These are phyloP conservation scores for Gadus chalcogrammus DNA, from an alignment of 2,113 vertebrate species.

Conservation along the genomic window DNA sequence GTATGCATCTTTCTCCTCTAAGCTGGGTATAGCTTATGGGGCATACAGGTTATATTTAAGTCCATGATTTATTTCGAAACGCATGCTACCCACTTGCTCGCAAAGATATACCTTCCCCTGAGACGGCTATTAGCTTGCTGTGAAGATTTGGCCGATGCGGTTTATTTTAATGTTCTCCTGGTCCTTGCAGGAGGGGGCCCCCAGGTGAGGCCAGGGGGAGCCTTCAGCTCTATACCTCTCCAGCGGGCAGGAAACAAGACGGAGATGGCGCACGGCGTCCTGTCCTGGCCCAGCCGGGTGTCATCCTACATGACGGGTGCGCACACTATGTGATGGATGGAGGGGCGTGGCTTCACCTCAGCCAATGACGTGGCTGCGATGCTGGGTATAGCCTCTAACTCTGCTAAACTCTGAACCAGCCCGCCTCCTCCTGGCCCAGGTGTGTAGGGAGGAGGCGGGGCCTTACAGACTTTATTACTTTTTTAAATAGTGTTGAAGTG, in stretches of 20 bases:
- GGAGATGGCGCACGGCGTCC: constrained; percentile 85
- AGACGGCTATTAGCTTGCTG: no score
- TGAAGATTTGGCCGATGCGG: no score
- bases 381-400: constrained; percentile 79
- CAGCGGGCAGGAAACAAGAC: constrained; percentile 91
- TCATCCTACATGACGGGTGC: constrained; percentile 87
- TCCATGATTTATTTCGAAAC: no score
- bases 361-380: constrained; percentile 75
- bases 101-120: no score
- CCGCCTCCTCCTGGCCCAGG: constrained; percentile 59
- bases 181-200: constrained; percentile 67
- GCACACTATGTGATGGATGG: constrained; percentile 88
- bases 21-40: no score
- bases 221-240: constrained; percentile 72
- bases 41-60: no score
- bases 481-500: not conserved
- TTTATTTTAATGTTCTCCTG: not conserved
- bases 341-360: constrained; percentile 85
- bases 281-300: constrained; percentile 88
- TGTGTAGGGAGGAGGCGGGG: constrained; percentile 66
- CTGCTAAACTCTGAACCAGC: constrained; percentile 86
- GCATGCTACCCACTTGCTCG: no score
- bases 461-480: not conserved
- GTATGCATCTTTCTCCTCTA: no score
- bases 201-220: not conserved